Evolutionary conservation across 1,140 invertebrate genomes (phyloP).

Genomic region (Holotrichia oblita): DNA sequence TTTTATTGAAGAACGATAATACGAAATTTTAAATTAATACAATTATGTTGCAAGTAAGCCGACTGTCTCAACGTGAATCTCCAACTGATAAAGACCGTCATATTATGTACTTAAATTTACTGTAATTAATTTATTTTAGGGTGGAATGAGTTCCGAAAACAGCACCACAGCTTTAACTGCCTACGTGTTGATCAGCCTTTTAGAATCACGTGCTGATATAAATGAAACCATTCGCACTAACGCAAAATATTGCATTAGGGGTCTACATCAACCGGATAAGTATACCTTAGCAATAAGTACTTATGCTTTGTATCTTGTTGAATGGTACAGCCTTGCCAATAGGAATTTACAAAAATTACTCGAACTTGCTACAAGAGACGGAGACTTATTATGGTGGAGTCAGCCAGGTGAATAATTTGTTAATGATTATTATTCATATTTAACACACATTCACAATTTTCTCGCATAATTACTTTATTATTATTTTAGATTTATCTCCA

Average conservation of each 20-base stretch:
- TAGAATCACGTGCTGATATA: conserved; percentile 67
- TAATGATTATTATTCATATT: background rate
- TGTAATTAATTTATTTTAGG: too few relatives aligned
- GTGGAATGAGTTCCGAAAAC: conserved; percentile 49
- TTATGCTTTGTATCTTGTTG: conserved; percentile 70
- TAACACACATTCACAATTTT: background rate
- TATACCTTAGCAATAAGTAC: conserved; percentile 70
- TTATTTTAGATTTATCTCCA: background rate
- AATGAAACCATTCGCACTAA: conserved; percentile 61
- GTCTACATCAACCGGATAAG: conserved; percentile 53
- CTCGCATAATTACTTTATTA: background rate
- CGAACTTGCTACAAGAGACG: conserved; percentile 48
- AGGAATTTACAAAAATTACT: conserved; percentile 51
- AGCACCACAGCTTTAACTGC: conserved; percentile 67
- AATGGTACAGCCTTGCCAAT: conserved; percentile 53
- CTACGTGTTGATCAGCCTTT: conserved; percentile 70
- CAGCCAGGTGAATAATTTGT: conserved; percentile 41
- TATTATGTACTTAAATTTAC: too few relatives aligned
- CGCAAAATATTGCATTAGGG: conserved; percentile 66
- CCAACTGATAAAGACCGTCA: too few relatives aligned
- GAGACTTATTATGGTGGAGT: conserved; percentile 58
- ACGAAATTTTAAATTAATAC: too few relatives aligned
- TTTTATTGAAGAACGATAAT: too few relatives aligned
- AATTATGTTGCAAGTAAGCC: too few relatives aligned
- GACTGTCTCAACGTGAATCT: too few relatives aligned